Conservation (phyloP, 2,113 vertebrate genomes). For the Phaethon lepturus region DNA sequence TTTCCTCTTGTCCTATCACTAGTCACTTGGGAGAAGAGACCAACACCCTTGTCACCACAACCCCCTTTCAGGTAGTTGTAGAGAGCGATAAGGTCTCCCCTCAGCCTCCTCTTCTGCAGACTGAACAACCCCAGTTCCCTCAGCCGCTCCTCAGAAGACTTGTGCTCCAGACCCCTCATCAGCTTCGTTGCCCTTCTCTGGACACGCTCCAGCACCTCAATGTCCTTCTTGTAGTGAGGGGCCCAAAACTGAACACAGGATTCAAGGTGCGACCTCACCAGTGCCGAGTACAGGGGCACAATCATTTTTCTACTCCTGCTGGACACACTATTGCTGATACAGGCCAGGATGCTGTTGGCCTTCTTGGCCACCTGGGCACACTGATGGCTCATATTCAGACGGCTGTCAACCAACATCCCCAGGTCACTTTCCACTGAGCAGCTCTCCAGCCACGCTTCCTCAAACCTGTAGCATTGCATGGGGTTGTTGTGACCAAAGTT, state of each 20-base stretch:
- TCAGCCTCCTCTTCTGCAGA: neutral
- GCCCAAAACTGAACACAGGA: neutral
- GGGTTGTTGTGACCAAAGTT: neutral
- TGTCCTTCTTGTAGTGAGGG: neutral
- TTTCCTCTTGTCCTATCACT: neutral
- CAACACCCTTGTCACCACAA: rapidly evolving
- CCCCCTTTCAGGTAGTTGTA: neutral
- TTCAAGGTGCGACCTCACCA: rapidly evolving
- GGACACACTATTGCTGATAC: neutral
- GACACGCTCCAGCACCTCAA: rapidly evolving
- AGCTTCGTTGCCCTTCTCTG: rapidly evolving
- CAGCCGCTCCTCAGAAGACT: rapidly evolving
- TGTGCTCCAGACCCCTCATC: neutral
- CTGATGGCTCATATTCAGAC: rapidly evolving
- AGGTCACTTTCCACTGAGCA: rapidly evolving
- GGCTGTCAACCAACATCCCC: rapidly evolving
- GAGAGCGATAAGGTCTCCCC: neutral
- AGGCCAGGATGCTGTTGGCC: neutral
- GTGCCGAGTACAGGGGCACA: neutral
- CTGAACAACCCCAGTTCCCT: neutral
- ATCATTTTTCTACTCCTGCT: neutral
- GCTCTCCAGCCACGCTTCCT: neutral
- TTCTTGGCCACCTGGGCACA: neutral
- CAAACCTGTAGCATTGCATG: rapidly evolving
- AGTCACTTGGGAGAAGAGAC: neutral